phyloP scores from a whole-genome alignment of 64 coral and sea anemone species.

The Acropora yongei region DNA sequence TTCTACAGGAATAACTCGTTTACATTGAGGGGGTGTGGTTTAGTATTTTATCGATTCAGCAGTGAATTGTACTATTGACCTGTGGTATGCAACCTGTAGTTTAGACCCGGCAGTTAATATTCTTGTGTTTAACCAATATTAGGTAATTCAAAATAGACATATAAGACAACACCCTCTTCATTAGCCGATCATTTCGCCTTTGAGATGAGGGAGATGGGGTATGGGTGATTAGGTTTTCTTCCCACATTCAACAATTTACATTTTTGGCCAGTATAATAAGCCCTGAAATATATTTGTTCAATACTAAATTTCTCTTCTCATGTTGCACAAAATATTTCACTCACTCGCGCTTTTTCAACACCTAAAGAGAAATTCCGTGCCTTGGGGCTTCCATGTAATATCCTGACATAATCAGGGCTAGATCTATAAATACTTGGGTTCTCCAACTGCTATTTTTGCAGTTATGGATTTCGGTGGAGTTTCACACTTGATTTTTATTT shows the following conservation, averaged over 20 bases:
- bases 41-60: conserved; percentile 1
- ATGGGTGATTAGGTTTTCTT: not conserved
- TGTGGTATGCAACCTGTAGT: conserved; percentile 15
- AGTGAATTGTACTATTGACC: conserved; percentile 4
- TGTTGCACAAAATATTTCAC: conserved; percentile 1
- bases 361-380: not conserved
- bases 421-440: not conserved
- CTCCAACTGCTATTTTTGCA: not conserved
- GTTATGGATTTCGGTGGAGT: not conserved
- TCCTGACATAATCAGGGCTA: not conserved
- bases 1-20: not conserved
- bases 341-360: not conserved
- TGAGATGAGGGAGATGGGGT: conserved; percentile 3
- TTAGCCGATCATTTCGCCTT: conserved; percentile 10
- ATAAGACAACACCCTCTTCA: not conserved
- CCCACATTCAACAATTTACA: not conserved
- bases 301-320: not conserved
- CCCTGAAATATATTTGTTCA: not conserved
- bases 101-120: not conserved
- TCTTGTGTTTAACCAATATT: not conserved
- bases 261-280: not conserved
- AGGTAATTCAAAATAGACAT: not conserved
- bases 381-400: not conserved
- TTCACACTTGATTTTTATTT: not conserved
- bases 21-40: conserved; percentile 1